Evolutionary conservation across 2,113 vertebrate species (phyloP), one percentile per base, ranked within the genome.

Genomic region (Ophiodon elongatus): DNA sequence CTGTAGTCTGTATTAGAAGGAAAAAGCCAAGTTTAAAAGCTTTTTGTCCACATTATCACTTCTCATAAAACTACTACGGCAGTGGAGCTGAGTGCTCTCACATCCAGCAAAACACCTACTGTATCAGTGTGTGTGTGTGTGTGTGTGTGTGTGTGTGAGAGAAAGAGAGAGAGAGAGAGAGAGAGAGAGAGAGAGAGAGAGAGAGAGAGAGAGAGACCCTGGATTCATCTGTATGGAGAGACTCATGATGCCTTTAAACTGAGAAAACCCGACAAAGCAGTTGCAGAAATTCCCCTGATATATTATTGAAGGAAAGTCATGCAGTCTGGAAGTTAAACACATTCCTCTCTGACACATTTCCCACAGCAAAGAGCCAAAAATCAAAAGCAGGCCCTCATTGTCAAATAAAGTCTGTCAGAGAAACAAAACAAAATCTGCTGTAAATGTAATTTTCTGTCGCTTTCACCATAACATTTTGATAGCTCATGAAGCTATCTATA

Each of bases 401-500:
- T 56, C 35, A 82, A 71, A 66, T 72, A 37, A 2, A 81, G 17
- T 69, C 70, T 79, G 71, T 62, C 64, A 54, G 17, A 25, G 19
- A 84, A 66, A 63, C 70, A 21, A 79, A 86, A 81, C 64, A 59
- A 77, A 83, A 86, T 75, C 50, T 75, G 79, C 43, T 62, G 47
- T 73, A 66, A 73, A 70, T 82, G 8, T 70, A 1, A 75, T 82
- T 71, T 70, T 69, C 23, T 87, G 70, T 52, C 13, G 68, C 21
- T 79, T 47, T 31, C 19, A 45, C 41, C 2, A 8, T 56, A 82
- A 73, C 41, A 41, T 81, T 73, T 76, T 73, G 54, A 86, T 31
- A 64, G 72, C 56, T 52, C 62, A 79, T 83, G 80, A 85, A 81
- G 52, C 29, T n/a, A 21, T 77, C 81, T 79, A 80, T 78, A 80